phyloP scores from a whole-genome alignment of 2,113 vertebrate genomes.

The Dipodomys spectabilis region DNA sequence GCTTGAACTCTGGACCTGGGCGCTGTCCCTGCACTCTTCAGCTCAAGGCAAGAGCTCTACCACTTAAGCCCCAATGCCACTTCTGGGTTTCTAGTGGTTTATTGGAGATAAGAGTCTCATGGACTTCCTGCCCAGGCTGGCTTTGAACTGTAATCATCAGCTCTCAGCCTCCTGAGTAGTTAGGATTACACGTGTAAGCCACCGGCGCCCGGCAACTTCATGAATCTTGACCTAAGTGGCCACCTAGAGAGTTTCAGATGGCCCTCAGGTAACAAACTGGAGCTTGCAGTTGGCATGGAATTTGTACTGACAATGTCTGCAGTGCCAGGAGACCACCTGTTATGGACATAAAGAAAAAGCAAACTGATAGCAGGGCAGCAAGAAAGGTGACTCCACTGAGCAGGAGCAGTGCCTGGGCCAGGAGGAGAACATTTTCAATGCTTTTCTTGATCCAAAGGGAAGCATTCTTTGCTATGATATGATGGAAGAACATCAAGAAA shows the following conservation, averaged over 20 bases:
- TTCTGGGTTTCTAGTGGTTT: no score
- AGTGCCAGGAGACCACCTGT: conserved; percentile 91
- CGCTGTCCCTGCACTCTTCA: no score
- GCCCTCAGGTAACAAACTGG: background rate
- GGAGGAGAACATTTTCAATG: conserved; percentile 91
- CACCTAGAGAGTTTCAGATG: background rate
- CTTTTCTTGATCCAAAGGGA: conserved; percentile 90
- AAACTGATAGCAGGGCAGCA: conserved; percentile 89
- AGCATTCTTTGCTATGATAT: conserved; percentile 90
- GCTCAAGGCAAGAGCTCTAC: no score
- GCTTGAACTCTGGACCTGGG: no score
- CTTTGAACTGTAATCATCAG: no score
- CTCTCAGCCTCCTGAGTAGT: no score
- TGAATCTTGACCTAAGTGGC: background rate
- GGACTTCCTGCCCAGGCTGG: no score
- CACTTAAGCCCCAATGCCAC: no score
- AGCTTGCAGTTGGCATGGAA: background rate
- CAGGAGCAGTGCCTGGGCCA: conserved; percentile 88
- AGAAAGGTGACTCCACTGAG: conserved; percentile 93
- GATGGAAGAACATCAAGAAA: conserved; percentile 87
- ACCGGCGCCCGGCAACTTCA: no score
- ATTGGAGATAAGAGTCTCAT: no score
- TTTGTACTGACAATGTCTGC: conserved; percentile 75
- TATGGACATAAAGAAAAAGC: conserved; percentile 92
- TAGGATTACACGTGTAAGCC: no score